These are phyloP conservation scores for Chloebia gouldiae DNA, from an alignment of 2,113 vertebrate genomes.

Conservation along the genomic window DNA sequence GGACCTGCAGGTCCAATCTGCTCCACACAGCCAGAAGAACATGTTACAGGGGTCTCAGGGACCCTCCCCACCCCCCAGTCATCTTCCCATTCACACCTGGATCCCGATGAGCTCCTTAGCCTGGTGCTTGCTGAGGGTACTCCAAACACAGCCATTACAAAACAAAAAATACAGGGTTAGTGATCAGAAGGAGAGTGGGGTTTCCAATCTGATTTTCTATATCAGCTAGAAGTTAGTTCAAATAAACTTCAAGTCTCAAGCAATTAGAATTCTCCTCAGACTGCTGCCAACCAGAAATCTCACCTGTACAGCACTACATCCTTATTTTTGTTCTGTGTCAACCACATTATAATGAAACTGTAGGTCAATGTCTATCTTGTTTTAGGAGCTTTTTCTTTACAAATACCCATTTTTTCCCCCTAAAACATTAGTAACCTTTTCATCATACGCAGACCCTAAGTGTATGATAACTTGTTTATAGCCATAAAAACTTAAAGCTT, in stretches of 20 bases:
- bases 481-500: background rate
- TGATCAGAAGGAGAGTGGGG: background rate
- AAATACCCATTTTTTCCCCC: rapidly evolving
- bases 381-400: background rate
- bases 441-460: background rate
- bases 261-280: background rate
- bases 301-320: background rate
- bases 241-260: background rate
- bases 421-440: background rate
- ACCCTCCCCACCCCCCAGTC: background rate
- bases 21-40: background rate
- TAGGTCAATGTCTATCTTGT: background rate
- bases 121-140: background rate
- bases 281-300: background rate
- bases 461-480: background rate
- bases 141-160: background rate
- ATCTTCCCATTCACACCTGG: background rate
- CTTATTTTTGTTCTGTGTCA: background rate
- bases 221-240: background rate
- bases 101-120: background rate
- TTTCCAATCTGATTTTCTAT: background rate
- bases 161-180: background rate
- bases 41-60: rapidly evolving
- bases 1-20: rapidly evolving
- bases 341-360: background rate